These are phyloP conservation scores for Tokudaia tokunoshimensis DNA, from an alignment of 2,797 vertebrate genomes.

Conservation along the genomic window DNA sequence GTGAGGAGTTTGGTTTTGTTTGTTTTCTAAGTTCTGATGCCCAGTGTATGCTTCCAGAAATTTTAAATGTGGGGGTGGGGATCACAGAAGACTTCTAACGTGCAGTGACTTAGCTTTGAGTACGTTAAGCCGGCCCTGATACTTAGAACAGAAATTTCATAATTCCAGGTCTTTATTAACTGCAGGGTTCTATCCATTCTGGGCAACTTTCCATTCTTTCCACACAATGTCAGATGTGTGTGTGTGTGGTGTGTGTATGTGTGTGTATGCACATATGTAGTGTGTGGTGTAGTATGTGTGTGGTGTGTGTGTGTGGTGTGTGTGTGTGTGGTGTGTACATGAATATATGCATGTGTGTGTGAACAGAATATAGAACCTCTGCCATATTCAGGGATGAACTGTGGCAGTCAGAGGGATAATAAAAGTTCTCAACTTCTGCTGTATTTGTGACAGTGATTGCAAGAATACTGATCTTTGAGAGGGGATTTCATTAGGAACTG, in stretches of 20 bases:
- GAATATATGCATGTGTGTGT: background rate
- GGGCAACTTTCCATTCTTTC: conserved; percentile 36
- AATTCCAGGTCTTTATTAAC: background rate
- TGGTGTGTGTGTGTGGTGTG: too few relatives aligned
- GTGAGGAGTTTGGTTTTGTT: background rate
- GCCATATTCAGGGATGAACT: background rate
- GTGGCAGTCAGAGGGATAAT: too few relatives aligned
- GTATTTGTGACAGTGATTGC: background rate
- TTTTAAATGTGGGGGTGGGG: background rate
- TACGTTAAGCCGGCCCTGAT: conserved; percentile 3
- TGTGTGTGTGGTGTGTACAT: background rate
- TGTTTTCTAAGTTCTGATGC: background rate
- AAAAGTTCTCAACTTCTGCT: background rate
- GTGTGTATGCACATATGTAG: background rate
- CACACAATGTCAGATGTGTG: too few relatives aligned
- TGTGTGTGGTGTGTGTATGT: background rate
- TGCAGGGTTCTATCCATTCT: conserved; percentile 14
- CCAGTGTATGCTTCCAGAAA: background rate
- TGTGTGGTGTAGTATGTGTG: background rate
- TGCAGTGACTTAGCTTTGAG: background rate
- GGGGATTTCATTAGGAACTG: conserved; percentile 45
- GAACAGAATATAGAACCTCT: background rate
- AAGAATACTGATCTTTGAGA: background rate
- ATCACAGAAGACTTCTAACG: background rate
- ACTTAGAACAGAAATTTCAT: conserved; percentile 16